Evolutionary conservation across 2,113 vertebrate species (phyloP), one percentile per base, ranked within the genome.

Genomic region (Canis aureus): DNA sequence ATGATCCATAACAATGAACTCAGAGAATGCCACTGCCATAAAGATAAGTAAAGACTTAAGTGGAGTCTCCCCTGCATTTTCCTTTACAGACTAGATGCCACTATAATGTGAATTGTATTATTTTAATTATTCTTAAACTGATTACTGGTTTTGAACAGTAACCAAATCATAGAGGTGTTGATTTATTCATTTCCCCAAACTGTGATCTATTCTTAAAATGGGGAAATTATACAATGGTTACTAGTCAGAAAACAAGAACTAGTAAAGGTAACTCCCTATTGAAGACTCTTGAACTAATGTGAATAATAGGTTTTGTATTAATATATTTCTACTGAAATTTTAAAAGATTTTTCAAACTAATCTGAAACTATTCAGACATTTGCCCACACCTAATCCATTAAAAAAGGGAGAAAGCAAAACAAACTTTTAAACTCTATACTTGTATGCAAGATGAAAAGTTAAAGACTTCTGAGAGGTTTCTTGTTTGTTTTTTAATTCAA

Each of bases 1-100:
- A 98, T 49, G 97, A 98, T 11, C 98, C 98, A 74, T 99, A 99
- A 97, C 99, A 99, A 85, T 76, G 38, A 35, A 69, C 91, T 23
- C 6, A 6, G 49, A 94, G 10, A n/a, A 94, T 8, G 57, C 9
- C 17, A 53, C 12, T 85, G 22, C 0, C 0, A 11, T 76, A 35
- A 66, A 0, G 0, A 95, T 87, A 35, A 29, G 0, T 64, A 4
- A 89, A 94, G 76, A 73, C 76, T 2, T 38, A 22, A n/a, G 80
- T 20, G 53, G 0, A 7, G 3, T 78, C 49, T 89, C 11, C 13
- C 43, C 82, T 11, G 7, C 27, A 5, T 49, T 83, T 96, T 76
- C n/a, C 78, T 89, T 95, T 91, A 87, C 57, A 92, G 89, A 79
- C 79, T 76, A 49, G 32, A 67, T 55, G n/a, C 76, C 80, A 7